phyloP scores from a whole-genome alignment of 2,113 vertebrate species.

The Apteryx mantelli region DNA sequence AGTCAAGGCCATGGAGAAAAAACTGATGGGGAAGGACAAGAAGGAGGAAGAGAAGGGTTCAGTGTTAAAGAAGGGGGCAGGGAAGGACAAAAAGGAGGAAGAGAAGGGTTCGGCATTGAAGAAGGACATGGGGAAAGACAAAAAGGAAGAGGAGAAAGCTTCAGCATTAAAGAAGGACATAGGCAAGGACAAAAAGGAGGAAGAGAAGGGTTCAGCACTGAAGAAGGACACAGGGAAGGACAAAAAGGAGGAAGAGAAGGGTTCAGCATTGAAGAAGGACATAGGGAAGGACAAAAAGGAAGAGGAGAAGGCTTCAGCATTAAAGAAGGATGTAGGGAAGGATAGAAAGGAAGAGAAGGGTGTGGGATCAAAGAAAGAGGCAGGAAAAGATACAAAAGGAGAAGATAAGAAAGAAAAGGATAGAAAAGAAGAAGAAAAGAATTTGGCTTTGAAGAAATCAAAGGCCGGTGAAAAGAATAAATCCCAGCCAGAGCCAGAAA shows the following conservation, averaged over 20 bases:
- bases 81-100: not conserved
- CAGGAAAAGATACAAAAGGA: conserved; percentile 40
- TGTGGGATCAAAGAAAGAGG: not conserved
- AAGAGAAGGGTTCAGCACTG: not conserved
- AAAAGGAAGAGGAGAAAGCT: conserved; percentile 58
- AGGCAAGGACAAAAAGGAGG: conserved; percentile 8
- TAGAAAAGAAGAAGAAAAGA: conserved; percentile 61
- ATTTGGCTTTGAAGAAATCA: conserved; percentile 8
- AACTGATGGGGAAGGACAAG: conserved; percentile 70
- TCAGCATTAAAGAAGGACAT: not conserved
- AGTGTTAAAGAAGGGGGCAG: not conserved
- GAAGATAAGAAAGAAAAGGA: conserved; percentile 54
- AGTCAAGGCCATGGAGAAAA: conserved; percentile 76
- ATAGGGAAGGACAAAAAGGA: conserved; percentile 33
- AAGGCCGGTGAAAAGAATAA: not conserved
- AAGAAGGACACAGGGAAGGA: not conserved
- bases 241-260: conserved; percentile 50
- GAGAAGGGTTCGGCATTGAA: not conserved
- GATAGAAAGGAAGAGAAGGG: not conserved
- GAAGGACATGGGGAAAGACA: conserved; percentile 12
- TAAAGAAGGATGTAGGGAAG: not conserved
- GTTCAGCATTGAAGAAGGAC: not conserved
- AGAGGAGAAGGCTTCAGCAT: conserved; percentile 20
- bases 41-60: conserved; percentile 44
- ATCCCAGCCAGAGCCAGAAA: conserved; percentile 16